These are phyloP conservation scores for Ochlodes sylvanus DNA, from an alignment of 2,888 invertebrate genomes.

Conservation along the genomic window DNA sequence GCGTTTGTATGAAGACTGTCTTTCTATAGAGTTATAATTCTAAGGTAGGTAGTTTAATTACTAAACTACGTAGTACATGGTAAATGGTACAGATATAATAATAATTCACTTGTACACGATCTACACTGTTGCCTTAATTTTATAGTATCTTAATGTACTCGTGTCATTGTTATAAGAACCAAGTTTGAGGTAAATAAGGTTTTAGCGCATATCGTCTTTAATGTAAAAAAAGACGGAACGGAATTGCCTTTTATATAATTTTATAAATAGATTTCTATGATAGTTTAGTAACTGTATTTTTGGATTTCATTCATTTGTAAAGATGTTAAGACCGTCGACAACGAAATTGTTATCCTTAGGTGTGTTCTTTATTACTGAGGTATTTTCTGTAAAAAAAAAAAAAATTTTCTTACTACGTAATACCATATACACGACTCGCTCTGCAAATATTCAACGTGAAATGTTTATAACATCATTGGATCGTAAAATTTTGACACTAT, in stretches of 20 bases:
- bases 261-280: conserved; percentile 42
- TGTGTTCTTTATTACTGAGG: conserved; percentile 25
- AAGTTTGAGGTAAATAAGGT: conserved; percentile 41
- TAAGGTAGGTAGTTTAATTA: conserved; percentile 6
- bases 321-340: conserved; percentile 55
- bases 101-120: conserved; percentile 47
- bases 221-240: conserved; percentile 55
- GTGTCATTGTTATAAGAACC: conserved; percentile 52
- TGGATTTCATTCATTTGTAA: conserved; percentile 44
- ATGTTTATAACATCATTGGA: neutral
- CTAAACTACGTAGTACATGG: neutral
- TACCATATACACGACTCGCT: neutral
- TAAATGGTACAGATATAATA: conserved; percentile 54
- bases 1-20: too few relatives aligned
- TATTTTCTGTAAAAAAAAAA: neutral
- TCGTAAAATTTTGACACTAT: too few relatives aligned
- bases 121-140: conserved; percentile 71
- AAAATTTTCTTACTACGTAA: too few relatives aligned
- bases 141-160: conserved; percentile 56
- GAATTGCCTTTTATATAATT: conserved; percentile 59
- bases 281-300: conserved; percentile 43
- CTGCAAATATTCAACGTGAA: neutral
- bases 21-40: too few relatives aligned
- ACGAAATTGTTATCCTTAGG: conserved; percentile 51
- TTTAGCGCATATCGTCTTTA: conserved; percentile 58